Percentiles rank a stretch among this genome's conserved stretches.
Conservation (phyloP, 2,113 vertebrate genomes). For the Brevimyrus niger region DNA sequence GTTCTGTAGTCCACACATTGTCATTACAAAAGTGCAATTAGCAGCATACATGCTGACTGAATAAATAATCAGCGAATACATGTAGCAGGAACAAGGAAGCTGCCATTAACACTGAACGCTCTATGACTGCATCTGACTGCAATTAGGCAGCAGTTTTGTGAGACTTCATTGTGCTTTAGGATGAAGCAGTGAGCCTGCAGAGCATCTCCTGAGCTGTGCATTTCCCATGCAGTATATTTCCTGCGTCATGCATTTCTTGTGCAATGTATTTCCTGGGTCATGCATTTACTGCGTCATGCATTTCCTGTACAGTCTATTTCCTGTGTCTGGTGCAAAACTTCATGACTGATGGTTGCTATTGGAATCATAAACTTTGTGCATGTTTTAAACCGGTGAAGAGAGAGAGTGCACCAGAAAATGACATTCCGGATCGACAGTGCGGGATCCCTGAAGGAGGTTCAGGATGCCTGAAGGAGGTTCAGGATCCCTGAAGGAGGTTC, state of each 20-base stretch:
- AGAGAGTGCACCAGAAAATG: not conserved
- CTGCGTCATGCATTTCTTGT: not conserved
- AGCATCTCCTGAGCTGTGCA: not conserved
- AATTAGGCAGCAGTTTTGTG: not conserved
- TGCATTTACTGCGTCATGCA: not conserved
- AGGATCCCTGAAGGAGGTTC: not conserved
- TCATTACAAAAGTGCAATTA: not conserved
- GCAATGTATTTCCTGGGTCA: not conserved
- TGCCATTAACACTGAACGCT: not conserved
- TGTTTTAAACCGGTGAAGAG: not conserved
- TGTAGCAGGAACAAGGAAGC: not conserved
- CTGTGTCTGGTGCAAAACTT: not conserved
- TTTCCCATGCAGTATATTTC: not conserved
- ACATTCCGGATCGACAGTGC: not conserved
- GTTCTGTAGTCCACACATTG: not conserved
- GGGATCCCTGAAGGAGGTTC: not conserved
- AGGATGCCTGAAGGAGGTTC: not conserved
- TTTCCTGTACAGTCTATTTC: not conserved
- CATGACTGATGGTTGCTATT: not conserved
- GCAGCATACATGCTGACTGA: conserved; percentile 4
- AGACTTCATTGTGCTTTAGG: not conserved
- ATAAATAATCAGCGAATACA: conserved; percentile 1
- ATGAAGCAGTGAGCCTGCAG: not conserved
- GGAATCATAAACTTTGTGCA: not conserved
- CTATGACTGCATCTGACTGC: not conserved